A percentile compares a stretch with the other conserved stretches of the same genome.
Evolutionary conservation across 1,140 invertebrate genomes (phyloP).

Genomic region (Drosophila parvula): DNA sequence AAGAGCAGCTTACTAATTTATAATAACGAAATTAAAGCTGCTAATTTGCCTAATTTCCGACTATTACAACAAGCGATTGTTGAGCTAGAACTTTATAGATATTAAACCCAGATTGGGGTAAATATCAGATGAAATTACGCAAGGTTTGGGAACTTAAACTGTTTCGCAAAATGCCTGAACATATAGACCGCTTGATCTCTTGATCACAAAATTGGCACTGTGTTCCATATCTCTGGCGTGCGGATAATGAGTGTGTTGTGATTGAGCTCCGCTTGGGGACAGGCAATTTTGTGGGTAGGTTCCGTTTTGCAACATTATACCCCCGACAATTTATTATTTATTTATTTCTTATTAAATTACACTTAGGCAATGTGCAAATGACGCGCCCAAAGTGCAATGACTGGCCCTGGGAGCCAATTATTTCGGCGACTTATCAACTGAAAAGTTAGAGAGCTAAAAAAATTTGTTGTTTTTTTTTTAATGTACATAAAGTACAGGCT

Average conservation of each 20-base stretch:
- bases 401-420: conserved; percentile 7
- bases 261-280: conserved; percentile 3
- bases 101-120: not conserved
- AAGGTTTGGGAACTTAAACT: conserved; percentile 17
- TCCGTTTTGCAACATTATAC: not conserved
- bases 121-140: not conserved
- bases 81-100: not conserved
- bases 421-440: conserved; percentile 23
- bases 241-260: conserved; percentile 37
- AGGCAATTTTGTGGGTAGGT: not conserved
- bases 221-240: conserved; percentile 15
- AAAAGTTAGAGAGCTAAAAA: not conserved
- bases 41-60: no score
- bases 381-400: conserved; percentile 27
- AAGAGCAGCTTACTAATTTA: no score
- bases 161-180: no score
- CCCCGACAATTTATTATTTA: not conserved
- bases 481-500: conserved; percentile 13
- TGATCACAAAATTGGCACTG: conserved; percentile 10
- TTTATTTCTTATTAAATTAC: conserved; percentile 28
- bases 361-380: conserved; percentile 21
- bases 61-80: not conserved
- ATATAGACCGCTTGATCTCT: conserved; percentile 5
- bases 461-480: not conserved
- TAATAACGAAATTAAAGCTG: not conserved